Conservation (phyloP, 2,888 invertebrate species). For the Ectemnius cavifrons region DNA sequence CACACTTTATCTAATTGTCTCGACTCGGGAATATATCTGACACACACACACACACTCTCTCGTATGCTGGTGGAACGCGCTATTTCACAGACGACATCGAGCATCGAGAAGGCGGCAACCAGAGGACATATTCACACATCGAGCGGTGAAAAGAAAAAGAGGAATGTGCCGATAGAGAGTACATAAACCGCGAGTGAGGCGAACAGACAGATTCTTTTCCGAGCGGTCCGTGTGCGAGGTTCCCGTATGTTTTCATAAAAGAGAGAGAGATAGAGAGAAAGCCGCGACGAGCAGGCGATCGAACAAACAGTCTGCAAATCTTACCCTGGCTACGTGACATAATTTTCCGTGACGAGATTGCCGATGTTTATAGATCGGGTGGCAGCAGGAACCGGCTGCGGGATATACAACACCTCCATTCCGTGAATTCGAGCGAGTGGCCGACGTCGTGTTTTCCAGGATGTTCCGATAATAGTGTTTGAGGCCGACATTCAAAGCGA, state of each 20-base stretch:
- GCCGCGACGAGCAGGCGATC: constrained; percentile 6
- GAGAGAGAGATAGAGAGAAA: neutral
- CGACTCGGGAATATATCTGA: neutral
- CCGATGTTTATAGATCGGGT: constrained; percentile 41
- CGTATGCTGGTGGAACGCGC: neutral
- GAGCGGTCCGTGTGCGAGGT: neutral
- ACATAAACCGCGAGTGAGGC: neutral
- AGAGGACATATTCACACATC: neutral
- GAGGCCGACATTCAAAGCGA: constrained; percentile 35
- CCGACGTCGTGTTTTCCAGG: constrained; percentile 16
- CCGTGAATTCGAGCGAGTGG: constrained; percentile 11
- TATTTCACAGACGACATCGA: too few relatives aligned
- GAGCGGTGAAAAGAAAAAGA: constrained; percentile 5
- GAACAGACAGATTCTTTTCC: neutral
- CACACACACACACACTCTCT: too few relatives aligned
- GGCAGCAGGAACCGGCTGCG: constrained; percentile 7
- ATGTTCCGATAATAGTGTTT: constrained; percentile 49
- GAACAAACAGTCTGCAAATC: constrained; percentile 39
- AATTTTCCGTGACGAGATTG: constrained; percentile 47
- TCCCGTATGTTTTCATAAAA: constrained; percentile 9
- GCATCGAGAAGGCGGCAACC: too few relatives aligned
- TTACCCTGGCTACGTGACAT: constrained; percentile 37
- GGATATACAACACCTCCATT: constrained; percentile 16
- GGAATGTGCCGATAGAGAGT: constrained; percentile 1
- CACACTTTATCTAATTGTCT: neutral